phyloP scores from a whole-genome alignment of 1,140 invertebrate genomes.

The Diorhabda carinulata region DNA sequence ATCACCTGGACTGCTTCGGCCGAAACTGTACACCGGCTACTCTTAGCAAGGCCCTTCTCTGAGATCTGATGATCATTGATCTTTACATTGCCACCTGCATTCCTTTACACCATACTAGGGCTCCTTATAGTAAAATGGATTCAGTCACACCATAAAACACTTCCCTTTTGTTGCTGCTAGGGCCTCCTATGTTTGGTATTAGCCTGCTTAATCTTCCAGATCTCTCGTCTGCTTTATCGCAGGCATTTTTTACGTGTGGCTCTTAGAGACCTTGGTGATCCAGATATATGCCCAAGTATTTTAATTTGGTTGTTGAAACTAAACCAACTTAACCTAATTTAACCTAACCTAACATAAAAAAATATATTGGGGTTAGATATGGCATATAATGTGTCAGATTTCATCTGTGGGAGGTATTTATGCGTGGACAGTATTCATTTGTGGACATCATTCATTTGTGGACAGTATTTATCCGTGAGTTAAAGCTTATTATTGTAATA shows the following conservation, averaged over 20 bases:
- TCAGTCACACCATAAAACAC: constrained; percentile 16
- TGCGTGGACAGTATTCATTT: too few relatives aligned
- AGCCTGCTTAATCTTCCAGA: constrained; percentile 1
- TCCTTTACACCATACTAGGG: constrained; percentile 10
- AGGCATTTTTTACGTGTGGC: not conserved
- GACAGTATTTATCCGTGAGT: too few relatives aligned
- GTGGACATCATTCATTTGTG: too few relatives aligned
- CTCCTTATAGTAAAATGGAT: constrained; percentile 19
- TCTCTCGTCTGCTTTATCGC: too few relatives aligned
- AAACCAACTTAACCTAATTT: too few relatives aligned
- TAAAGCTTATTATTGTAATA: too few relatives aligned
- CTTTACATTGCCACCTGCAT: constrained; percentile 13
- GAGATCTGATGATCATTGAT: constrained; percentile 4
- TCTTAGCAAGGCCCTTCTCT: constrained; percentile 15
- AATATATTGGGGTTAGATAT: too few relatives aligned
- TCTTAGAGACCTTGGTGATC: not conserved
- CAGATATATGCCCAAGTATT: constrained; percentile 4
- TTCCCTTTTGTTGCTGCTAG: constrained; percentile 4
- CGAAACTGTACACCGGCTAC: constrained; percentile 20
- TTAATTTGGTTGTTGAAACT: not conserved
- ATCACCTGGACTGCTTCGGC: constrained; percentile 19
- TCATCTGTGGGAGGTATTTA: too few relatives aligned
- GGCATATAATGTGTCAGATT: too few relatives aligned
- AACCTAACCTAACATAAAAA: too few relatives aligned
- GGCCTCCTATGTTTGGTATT: constrained; percentile 24